Conservation (phyloP, 2,888 invertebrate species). For the Brachypterus glaber region DNA sequence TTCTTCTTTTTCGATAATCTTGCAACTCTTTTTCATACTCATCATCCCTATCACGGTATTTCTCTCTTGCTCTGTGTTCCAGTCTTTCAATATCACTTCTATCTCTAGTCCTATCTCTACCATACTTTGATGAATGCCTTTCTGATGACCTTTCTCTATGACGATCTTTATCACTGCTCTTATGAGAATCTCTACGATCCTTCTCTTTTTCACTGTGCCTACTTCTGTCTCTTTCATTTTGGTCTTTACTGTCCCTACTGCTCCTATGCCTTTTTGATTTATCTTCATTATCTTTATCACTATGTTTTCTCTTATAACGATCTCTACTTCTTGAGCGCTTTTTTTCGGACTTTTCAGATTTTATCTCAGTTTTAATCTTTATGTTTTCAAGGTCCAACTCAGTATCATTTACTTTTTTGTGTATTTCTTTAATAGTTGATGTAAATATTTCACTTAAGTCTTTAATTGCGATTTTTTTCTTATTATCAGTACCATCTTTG, state of each 20-base stretch:
- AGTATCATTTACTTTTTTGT: conserved; percentile 48
- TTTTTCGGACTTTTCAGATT: conserved; percentile 9
- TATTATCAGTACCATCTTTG: conserved; percentile 5
- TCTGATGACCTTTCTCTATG: conserved; percentile 28
- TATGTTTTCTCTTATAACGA: conserved; percentile 23
- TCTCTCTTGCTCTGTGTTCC: conserved; percentile 15
- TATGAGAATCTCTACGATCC: neutral
- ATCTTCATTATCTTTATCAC: conserved; percentile 23
- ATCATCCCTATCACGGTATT: conserved; percentile 18
- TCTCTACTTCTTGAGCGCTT: conserved; percentile 17
- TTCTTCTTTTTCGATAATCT: conserved; percentile 30
- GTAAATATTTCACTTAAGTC: conserved; percentile 58
- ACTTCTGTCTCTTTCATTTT: conserved; percentile 14
- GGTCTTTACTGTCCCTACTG: conserved; percentile 18
- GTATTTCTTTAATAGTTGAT: conserved; percentile 54
- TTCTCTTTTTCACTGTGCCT: conserved; percentile 10
- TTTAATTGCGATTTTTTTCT: conserved; percentile 56
- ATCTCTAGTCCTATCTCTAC: conserved; percentile 14
- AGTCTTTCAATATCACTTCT: conserved; percentile 20
- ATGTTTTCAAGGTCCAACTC: conserved; percentile 1
- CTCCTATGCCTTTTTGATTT: conserved; percentile 20
- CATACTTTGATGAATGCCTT: too few relatives aligned
- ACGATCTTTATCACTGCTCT: conserved; percentile 24
- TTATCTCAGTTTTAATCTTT: neutral
- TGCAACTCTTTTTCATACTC: conserved; percentile 35